Conservation (phyloP, 2,797 vertebrate genomes). For the Lutjanus campechanus region DNA sequence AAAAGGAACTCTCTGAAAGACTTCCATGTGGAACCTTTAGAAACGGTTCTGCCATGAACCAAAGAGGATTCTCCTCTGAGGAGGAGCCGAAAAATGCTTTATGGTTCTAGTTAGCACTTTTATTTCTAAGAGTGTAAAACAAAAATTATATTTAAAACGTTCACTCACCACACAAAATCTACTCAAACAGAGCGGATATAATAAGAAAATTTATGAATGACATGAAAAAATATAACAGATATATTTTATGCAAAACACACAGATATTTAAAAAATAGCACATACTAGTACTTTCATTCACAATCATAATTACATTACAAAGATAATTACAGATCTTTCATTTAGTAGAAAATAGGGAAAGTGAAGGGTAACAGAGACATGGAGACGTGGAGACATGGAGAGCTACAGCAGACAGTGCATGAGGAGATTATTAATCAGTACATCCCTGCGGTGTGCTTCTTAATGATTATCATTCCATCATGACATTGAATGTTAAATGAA, state of each 20-base stretch:
- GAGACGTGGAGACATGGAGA: slow-evolving; percentile 23
- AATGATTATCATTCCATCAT: slow-evolving; percentile 63
- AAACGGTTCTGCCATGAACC: no score
- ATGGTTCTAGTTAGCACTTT: no score
- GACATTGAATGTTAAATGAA: slow-evolving; percentile 42
- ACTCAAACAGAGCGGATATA: slow-evolving; percentile 11
- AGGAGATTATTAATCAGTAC: slow-evolving; percentile 65
- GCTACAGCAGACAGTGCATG: slow-evolving; percentile 48
- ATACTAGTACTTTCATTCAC: slow-evolving; percentile 18
- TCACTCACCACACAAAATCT: slow-evolving; percentile 14
- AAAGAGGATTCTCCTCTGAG: no score
- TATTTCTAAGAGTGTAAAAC: not conserved
- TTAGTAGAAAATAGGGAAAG: not conserved
- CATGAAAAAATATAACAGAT: slow-evolving; percentile 17
- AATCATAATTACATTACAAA: slow-evolving; percentile 37
- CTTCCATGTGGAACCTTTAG: no score
- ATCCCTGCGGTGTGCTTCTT: slow-evolving; percentile 42
- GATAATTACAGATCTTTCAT: slow-evolving; percentile 31
- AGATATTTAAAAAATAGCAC: slow-evolving; percentile 2
- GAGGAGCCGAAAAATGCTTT: no score
- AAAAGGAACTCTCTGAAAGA: no score
- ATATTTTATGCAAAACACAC: slow-evolving; percentile 26
- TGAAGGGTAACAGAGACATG: slow-evolving; percentile 24
- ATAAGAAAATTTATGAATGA: slow-evolving; percentile 41
- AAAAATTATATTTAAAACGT: not conserved